Conservation (phyloP, 2,888 invertebrate genomes). For the Phania funesta region DNA sequence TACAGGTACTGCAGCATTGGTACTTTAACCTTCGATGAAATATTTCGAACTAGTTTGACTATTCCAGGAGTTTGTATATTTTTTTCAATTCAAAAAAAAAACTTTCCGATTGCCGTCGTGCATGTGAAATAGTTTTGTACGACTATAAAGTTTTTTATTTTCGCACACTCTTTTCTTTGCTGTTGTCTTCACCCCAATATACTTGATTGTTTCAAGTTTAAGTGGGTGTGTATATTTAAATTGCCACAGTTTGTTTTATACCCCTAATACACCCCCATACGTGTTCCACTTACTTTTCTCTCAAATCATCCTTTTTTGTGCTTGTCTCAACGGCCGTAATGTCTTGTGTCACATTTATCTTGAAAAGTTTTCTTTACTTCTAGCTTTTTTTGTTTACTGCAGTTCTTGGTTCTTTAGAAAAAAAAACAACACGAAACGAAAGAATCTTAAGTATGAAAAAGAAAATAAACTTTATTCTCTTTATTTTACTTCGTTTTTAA, state of each 20-base stretch:
- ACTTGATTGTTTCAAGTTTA: constrained; percentile 69
- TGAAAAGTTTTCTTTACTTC: constrained; percentile 73
- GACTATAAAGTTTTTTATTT: background rate
- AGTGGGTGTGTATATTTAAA: constrained; percentile 63
- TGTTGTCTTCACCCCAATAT: constrained; percentile 13
- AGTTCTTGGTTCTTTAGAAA: background rate
- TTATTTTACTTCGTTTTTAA: constrained; percentile 10
- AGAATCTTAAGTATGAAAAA: constrained; percentile 34
- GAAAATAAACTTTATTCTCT: constrained; percentile 55
- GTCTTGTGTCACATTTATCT: constrained; percentile 77
- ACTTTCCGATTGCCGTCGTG: background rate
- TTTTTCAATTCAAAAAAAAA: background rate
- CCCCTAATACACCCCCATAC: constrained; percentile 39
- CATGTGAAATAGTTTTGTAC: background rate
- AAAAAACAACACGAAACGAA: constrained; percentile 3
- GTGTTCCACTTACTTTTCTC: constrained; percentile 40
- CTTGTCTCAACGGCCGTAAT: constrained; percentile 69
- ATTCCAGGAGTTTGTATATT: no score
- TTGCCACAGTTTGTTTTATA: constrained; percentile 53
- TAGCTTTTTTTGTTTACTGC: background rate
- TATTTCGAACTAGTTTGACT: no score
- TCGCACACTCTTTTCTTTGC: background rate
- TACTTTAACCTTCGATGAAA: no score
- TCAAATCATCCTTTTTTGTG: constrained; percentile 67
- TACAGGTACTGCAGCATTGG: no score